phyloP scores from a whole-genome alignment of 2,797 vertebrate genomes.

The Arnoldichthys spilopterus region DNA sequence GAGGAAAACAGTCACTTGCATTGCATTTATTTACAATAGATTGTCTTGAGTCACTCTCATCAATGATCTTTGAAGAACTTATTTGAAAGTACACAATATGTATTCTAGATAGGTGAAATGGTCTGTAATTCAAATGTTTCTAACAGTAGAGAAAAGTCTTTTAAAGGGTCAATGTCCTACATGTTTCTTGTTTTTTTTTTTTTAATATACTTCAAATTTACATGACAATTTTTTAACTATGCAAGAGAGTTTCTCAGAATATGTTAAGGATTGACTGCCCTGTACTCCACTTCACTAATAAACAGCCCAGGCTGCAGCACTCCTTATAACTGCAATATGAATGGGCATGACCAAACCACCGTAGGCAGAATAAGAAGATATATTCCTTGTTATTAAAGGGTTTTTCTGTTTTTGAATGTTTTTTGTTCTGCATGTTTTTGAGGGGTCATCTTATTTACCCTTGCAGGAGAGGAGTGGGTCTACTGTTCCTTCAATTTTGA shows the following conservation, averaged over 20 bases:
- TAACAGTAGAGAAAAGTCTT: neutral
- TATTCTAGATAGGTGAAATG: neutral
- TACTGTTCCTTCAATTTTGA: slow-evolving; percentile 95
- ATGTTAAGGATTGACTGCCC: no score
- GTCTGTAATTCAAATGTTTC: neutral
- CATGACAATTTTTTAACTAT: no score
- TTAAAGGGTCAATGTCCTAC: no score
- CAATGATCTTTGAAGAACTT: neutral
- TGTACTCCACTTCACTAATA: no score
- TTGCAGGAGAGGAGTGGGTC: slow-evolving; percentile 94
- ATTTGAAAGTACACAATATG: neutral
- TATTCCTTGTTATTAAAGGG: neutral
- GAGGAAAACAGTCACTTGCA: slow-evolving; percentile 60
- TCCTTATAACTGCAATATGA: no score
- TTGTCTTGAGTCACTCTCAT: neutral
- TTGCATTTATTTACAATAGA: neutral
- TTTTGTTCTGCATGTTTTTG: no score
- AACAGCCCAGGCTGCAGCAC: neutral
- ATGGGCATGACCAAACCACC: no score
- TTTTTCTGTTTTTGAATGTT: neutral
- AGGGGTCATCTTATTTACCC: slow-evolving; percentile 17
- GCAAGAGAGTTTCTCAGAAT: no score
- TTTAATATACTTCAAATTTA: no score
- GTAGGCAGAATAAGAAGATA: neutral
- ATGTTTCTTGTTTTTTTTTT: no score